These are phyloP conservation scores for Zaprionus bogoriensis DNA, from an alignment of 2,888 invertebrate species.

Conservation along the genomic window DNA sequence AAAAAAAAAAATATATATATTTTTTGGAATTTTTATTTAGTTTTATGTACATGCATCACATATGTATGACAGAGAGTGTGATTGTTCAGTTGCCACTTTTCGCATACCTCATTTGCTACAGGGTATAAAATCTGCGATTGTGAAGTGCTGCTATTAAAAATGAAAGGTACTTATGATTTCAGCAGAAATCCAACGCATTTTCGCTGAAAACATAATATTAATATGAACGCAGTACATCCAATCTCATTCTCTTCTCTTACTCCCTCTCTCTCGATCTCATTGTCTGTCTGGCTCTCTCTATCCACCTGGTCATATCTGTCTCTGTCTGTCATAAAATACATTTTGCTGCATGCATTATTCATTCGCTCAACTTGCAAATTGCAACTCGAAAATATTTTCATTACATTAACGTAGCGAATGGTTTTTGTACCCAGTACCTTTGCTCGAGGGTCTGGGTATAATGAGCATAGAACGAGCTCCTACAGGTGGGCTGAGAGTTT, in stretches of 20 bases:
- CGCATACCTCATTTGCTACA: too few relatives aligned
- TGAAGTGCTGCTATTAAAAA: background rate
- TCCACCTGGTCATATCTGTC: background rate
- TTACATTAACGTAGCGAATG: conserved; percentile 1
- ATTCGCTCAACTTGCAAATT: background rate
- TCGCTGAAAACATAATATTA: background rate
- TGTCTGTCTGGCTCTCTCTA: background rate
- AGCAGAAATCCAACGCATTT: background rate
- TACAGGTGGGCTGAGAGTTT: too few relatives aligned
- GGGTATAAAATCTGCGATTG: background rate
- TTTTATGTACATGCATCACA: too few relatives aligned
- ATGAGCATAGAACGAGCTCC: too few relatives aligned
- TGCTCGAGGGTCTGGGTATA: background rate
- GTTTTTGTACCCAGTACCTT: background rate
- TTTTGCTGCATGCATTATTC: background rate
- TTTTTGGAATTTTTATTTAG: too few relatives aligned
- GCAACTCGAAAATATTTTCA: conserved; percentile 7
- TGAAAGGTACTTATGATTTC: background rate
- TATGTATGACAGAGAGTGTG: too few relatives aligned
- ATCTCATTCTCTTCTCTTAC: background rate
- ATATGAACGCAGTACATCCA: background rate
- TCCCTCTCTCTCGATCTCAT: background rate
- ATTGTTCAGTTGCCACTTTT: too few relatives aligned
- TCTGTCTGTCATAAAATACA: background rate
- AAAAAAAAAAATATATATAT: too few relatives aligned